A percentile compares a stretch with the other conserved stretches of the same genome.
Conservation (phyloP, 2,888 invertebrate species). For the Pheosia tremula region DNA sequence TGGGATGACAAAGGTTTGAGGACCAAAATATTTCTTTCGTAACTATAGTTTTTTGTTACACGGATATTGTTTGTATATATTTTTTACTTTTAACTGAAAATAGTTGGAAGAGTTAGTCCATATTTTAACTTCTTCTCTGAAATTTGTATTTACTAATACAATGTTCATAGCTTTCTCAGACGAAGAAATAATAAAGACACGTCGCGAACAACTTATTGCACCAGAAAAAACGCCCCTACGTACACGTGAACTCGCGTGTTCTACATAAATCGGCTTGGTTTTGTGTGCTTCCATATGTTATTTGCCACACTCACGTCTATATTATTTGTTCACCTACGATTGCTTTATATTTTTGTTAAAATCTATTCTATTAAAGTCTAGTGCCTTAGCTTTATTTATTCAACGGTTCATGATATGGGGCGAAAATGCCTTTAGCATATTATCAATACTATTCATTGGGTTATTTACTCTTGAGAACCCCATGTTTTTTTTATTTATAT, state of each 20-base stretch:
- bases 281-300: no score
- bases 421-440: not conserved
- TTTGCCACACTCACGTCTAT: no score
- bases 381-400: conserved; percentile 52
- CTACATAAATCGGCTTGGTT: no score
- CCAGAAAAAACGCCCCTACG: no score
- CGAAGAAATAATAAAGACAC: no score
- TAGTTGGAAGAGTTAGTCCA: no score
- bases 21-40: conserved; percentile 31
- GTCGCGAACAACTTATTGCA: no score
- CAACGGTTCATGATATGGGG: conserved; percentile 16
- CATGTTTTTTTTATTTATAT: no score
- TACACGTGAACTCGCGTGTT: no score
- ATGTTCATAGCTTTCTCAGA: no score
- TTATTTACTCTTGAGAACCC: not conserved
- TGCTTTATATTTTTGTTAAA: not conserved
- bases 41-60: conserved; percentile 17
- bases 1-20: conserved; percentile 30
- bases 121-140: not conserved
- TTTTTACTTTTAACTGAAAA: not conserved
- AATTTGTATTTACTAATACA: no score
- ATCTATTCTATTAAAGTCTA: conserved; percentile 18
- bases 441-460: not conserved
- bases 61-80: conserved; percentile 18
- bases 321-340: no score